Conservation (phyloP, 2,888 invertebrate species). For the Apamea anceps region DNA sequence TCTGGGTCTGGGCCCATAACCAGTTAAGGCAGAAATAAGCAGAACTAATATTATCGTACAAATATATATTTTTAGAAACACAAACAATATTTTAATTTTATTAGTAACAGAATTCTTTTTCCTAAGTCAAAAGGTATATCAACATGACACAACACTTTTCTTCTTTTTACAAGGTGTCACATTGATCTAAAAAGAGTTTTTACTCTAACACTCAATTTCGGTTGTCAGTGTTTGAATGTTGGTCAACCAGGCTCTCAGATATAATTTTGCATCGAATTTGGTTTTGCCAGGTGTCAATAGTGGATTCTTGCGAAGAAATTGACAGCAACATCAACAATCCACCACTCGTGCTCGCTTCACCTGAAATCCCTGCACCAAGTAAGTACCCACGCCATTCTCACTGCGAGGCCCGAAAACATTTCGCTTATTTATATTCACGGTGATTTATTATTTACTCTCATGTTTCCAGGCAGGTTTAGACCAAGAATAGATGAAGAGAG, state of each 20-base stretch:
- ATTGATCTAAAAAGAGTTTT: too few relatives aligned
- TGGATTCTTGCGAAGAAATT: conserved; percentile 95
- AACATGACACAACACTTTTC: too few relatives aligned
- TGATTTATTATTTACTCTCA: conserved; percentile 50
- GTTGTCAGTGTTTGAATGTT: background rate
- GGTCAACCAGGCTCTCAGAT: background rate
- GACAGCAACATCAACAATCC: conserved; percentile 90
- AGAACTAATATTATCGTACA: too few relatives aligned
- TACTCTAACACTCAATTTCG: too few relatives aligned
- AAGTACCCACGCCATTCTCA: conserved; percentile 63
- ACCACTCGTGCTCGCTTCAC: conserved; percentile 66
- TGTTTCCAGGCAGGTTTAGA: conserved; percentile 78
- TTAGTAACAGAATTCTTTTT: too few relatives aligned
- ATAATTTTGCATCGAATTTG: background rate
- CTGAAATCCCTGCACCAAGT: conserved; percentile 82
- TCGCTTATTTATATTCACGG: background rate
- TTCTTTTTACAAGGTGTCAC: too few relatives aligned
- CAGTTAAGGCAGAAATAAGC: too few relatives aligned
- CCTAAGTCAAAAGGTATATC: too few relatives aligned
- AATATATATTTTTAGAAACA: too few relatives aligned
- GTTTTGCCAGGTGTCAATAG: conserved; percentile 92
- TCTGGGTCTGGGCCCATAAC: too few relatives aligned
- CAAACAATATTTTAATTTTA: too few relatives aligned
- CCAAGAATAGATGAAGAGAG: conserved; percentile 91
- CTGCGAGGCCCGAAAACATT: conserved; percentile 57